Base-by-base conservation (phyloP, 53 echinoderm and acorn worm genomes). In the Paelopatides confundens region DNA sequence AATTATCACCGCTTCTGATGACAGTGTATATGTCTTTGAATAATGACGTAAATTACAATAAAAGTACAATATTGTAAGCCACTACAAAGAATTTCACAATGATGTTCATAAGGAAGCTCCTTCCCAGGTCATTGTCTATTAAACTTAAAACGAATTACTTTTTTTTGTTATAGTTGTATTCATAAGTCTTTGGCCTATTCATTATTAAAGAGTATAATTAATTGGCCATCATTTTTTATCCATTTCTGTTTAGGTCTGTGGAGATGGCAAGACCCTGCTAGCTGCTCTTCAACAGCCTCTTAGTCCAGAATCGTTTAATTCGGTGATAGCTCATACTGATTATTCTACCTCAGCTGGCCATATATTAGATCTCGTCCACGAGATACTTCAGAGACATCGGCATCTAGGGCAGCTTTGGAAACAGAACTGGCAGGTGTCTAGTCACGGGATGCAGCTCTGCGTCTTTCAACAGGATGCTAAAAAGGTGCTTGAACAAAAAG, bases 271-370 rank as follows among this genome's bases (percentile, higher is more conserved):
- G 88, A 88, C 92, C 2, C 83, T 97, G 43, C 88, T 97, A 35
- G 93, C 93, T 1, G 94, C 95, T 63, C 88, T 97, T n/a, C 97
- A 97, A 77, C 97, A 97, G 40, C 97, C 97, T 18, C 82, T 97
- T 38, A 97, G 97, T 82, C 95, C 95, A 36, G 93, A 95, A 88
- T 95, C 95, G 64, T 93, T 93, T 86, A 95, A 97, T 90, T 95
- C 95, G 12, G 95, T 97, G 28, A 97, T 95, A 18, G 97, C 97
- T 50, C 97, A 97, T 88, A 95, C 97, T 5, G 94, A 97, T 81
- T 97, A 97, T 88, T 93, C 97, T 26, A 82, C 92, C 69, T 97
- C 97, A 13, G 97, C 95, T 28, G 91, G 95, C 65, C 97, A 97
- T 63, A 93, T 97, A 66, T 40, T 97, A 69, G 97, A 97, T 33